Base-by-base conservation (phyloP, 2,113 vertebrate species). In the Eulemur macaco region DNA sequence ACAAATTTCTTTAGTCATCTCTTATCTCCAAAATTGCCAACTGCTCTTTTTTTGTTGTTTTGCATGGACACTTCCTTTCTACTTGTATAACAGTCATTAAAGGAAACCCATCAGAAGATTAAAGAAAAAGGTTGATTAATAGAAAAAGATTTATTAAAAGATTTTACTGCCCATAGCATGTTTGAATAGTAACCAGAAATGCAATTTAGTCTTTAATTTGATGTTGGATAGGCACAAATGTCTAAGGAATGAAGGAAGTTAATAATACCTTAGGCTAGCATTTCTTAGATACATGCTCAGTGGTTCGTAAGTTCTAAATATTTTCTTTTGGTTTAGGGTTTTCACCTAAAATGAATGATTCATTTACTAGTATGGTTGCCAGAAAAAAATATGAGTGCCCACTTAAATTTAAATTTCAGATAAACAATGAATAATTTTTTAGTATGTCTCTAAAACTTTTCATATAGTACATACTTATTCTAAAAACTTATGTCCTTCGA, bases 381-480 rank as follows among this genome's bases (percentile, higher is more conserved):
- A 93, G 66, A 54, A 83, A 76, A 95, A 71, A 66, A 15, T 92
- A n/a, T 6, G 94, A 25, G 21, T 50, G 0, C 21, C 45, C 8
- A 54, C 31, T 94, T 91, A 85, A 86, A 54, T 86, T 54, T 89
- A 94, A 78, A 93, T 86, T 96, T 82, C 66, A 89, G 34, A 74
- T 85, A 63, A 77, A 76, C 2, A 20, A 25, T 11, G 2, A 81
- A n/a, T 71, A 12, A 73, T 60, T 63, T 54, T 50, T 96, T 68
- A 68, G 56, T 89, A 74, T 17, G 17, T 86, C 23, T 21, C 47
- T 78, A 74, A 63, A 86, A 37, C 10, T 92, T 95, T 82, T 60
- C 81, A 23, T 50, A 34, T 73, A 27, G 31, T 15, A 27, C 7
- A 60, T 34, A n/a, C 11, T 71, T 93, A 78, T 15, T 37, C 23